phyloP scores from a whole-genome alignment of 2,888 invertebrate species.

The Steinernema scapterisci region DNA sequence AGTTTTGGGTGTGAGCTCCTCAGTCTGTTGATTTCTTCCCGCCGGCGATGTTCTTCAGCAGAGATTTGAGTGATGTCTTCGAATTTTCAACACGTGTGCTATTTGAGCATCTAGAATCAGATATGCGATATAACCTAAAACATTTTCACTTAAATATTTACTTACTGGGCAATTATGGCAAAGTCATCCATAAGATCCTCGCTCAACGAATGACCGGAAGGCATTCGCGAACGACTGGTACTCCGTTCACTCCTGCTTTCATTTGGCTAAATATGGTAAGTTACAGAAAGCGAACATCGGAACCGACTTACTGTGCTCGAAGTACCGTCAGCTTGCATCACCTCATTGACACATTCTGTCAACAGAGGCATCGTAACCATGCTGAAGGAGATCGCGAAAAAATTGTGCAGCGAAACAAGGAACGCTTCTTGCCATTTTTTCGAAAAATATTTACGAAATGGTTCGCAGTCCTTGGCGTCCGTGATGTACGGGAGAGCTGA shows the following conservation, averaged over 20 bases:
- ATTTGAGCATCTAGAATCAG: conserved; percentile 50
- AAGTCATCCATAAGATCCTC: conserved; percentile 62
- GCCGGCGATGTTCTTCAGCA: conserved; percentile 56
- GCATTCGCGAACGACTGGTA: conserved; percentile 23
- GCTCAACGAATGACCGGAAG: conserved; percentile 38
- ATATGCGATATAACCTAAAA: too few species aligned
- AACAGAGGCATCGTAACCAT: conserved; percentile 48
- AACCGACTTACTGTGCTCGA: background rate
- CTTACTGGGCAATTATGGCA: conserved; percentile 61
- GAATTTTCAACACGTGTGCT: conserved; percentile 39
- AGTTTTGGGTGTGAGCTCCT: background rate
- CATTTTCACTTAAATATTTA: too few species aligned
- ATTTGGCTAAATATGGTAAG: background rate
- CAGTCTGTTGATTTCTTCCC: conserved; percentile 39
- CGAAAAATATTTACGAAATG: conserved; percentile 85
- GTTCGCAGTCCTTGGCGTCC: conserved; percentile 86
- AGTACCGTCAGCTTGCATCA: conserved; percentile 34
- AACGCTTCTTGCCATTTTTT: conserved; percentile 94
- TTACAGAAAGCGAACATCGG: too few species aligned
- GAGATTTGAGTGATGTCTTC: conserved; percentile 52
- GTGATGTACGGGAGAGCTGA: conserved; percentile 87
- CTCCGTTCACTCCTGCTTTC: background rate
- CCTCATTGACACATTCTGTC: conserved; percentile 46
- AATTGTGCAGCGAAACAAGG: conserved; percentile 86
- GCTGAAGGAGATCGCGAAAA: conserved; percentile 85